These are phyloP conservation scores for Melinopterus prodromus DNA, from an alignment of 2,888 invertebrate genomes.

Conservation along the genomic window DNA sequence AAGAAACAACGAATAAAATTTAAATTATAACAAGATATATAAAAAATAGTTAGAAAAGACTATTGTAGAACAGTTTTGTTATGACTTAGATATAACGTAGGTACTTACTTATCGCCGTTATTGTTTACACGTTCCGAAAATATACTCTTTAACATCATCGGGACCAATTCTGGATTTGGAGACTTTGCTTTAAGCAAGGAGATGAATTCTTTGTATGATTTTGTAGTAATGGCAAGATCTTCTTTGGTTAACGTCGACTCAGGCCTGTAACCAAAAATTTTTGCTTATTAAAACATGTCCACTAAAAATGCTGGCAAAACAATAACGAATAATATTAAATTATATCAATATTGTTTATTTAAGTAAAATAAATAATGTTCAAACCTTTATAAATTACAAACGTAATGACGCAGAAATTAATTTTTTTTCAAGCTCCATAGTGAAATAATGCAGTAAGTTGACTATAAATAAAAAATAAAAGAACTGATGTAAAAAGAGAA, in stretches of 20 bases:
- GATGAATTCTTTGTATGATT: conserved; percentile 47
- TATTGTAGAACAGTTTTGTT: too few relatives aligned
- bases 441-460: too few relatives aligned
- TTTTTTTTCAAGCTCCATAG: too few relatives aligned
- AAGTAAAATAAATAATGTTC: too few relatives aligned
- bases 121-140: conserved; percentile 44
- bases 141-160: conserved; percentile 47
- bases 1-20: conserved; percentile 6
- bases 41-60: too few relatives aligned
- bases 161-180: conserved; percentile 40
- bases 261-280: background rate
- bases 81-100: too few relatives aligned
- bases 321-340: background rate
- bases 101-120: conserved; percentile 51
- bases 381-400: too few relatives aligned
- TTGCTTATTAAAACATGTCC: background rate
- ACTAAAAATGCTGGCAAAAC: background rate
- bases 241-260: background rate
- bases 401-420: too few relatives aligned
- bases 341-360: too few relatives aligned
- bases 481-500: too few relatives aligned
- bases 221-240: conserved; percentile 36
- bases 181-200: conserved; percentile 51
- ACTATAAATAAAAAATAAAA: too few relatives aligned
- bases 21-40: too few relatives aligned